Conservation (phyloP, 1,140 invertebrate species). For the Dendrolimus kikuchii region DNA sequence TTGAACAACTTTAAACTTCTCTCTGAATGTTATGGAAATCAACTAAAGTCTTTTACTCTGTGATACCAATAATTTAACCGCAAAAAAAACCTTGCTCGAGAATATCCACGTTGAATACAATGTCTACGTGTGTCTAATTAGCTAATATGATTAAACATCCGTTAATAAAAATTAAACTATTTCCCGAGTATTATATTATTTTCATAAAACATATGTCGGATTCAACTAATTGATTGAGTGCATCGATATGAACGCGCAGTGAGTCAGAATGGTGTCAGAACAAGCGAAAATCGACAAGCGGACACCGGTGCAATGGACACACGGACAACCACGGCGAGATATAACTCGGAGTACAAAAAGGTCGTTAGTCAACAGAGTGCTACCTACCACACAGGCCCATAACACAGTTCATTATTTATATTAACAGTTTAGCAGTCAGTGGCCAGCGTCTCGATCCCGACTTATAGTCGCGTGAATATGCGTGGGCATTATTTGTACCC, state of each 20-base stretch:
- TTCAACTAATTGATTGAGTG: background rate
- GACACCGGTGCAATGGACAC: conserved; percentile 7
- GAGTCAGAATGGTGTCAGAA: conserved; percentile 22
- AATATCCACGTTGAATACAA: no score
- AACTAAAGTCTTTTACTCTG: no score
- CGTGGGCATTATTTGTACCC: conserved; percentile 71
- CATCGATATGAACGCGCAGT: conserved; percentile 10
- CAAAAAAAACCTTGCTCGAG: no score
- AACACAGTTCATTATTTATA: conserved; percentile 72
- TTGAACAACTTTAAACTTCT: no score
- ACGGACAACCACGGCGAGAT: conserved; percentile 23
- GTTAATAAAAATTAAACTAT: no score
- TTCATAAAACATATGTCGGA: no score
- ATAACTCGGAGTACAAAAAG: conserved; percentile 49
- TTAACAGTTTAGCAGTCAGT: conserved; percentile 71
- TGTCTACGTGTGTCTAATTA: no score
- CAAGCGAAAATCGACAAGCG: conserved; percentile 15
- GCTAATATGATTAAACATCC: no score
- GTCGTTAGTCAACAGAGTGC: conserved; percentile 57
- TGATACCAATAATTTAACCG: no score
- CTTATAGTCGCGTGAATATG: conserved; percentile 68
- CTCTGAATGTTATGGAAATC: no score
- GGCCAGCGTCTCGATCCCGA: conserved; percentile 50
- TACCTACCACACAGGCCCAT: conserved; percentile 51
- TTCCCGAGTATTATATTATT: no score